A percentile compares a stretch with the other conserved stretches of the same genome.
Conservation (phyloP, 1,140 invertebrate genomes). For the Helicoverpa armigera region DNA sequence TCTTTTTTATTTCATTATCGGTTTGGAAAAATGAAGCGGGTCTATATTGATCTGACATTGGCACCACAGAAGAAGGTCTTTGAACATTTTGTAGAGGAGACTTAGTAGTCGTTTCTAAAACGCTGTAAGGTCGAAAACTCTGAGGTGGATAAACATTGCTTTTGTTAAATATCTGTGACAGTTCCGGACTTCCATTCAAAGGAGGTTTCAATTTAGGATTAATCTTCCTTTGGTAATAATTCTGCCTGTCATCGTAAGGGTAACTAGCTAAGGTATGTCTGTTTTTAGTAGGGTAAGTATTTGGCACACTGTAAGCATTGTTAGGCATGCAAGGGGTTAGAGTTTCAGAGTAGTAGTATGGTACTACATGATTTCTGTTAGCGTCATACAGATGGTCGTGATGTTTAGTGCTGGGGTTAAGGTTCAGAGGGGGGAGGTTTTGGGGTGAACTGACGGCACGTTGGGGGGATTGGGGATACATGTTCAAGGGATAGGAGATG, state of each 20-base stretch:
- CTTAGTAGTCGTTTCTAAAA: conserved; percentile 74
- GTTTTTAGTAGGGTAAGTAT: conserved; percentile 67
- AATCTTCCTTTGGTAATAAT: conserved; percentile 65
- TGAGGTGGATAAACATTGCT: conserved; percentile 62
- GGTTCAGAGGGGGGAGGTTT: conserved; percentile 66
- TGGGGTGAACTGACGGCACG: conserved; percentile 69
- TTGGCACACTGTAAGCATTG: conserved; percentile 75
- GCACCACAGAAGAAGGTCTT: conserved; percentile 77
- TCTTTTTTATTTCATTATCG: conserved; percentile 63
- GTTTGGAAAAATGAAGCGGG: conserved; percentile 80
- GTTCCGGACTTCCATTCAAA: conserved; percentile 66
- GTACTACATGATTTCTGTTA: conserved; percentile 83
- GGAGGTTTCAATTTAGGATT: conserved; percentile 66
- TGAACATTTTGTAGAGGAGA: conserved; percentile 70
- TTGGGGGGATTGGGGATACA: conserved; percentile 71
- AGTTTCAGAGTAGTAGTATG: conserved; percentile 83
- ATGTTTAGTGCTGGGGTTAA: conserved; percentile 71
- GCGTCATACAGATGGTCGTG: conserved; percentile 77
- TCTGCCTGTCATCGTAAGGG: conserved; percentile 73
- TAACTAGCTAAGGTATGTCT: conserved; percentile 72
- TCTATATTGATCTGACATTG: conserved; percentile 75
- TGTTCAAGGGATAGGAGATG: conserved; percentile 81
- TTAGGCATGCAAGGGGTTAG: conserved; percentile 79
- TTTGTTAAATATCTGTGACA: conserved; percentile 66
- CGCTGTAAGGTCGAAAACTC: conserved; percentile 77